Evolutionary conservation across 2,888 invertebrate species (phyloP), one percentile per base, ranked within the genome.

Genomic region (Melieria crassipennis): DNA sequence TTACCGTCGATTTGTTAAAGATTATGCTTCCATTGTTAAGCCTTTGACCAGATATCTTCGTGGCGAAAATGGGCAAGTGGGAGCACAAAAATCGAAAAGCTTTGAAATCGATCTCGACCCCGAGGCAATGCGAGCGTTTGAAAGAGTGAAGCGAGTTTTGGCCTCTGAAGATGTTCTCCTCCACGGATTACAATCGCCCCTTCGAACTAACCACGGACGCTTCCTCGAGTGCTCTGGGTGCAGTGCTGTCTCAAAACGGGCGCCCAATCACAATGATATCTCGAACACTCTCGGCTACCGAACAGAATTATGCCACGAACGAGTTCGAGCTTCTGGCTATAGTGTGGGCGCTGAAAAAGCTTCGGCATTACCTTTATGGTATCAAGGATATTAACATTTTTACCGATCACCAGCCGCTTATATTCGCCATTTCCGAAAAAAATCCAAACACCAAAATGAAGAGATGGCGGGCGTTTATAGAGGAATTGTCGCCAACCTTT

Each of bases 321-420:
- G 65, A 72, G 55, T 65, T 57, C 4, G 69, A 63, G 47, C 47
- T 63, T 9, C 62, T 63, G 13, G 62, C 62, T 4, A 63, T 63
- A 4, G 62, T 63, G 30, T 63, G 62, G 48, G 62, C 62, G 16
- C 30, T 63, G 42, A 63, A 63, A 30, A 63, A 45, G 16, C 50
- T 63, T 47, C 46, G 62, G 6, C 46, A 63, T 63, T 63, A 63
- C 42, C 42, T 63, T 16, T 63, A 48, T 47, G 30, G 62, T 48
- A 30, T 46, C 42, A 63, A 16, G 42, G 42, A 63, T 48, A 58
- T 58, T 10, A 58, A 58, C 58, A 58, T 63, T 13, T 63, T 48
- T 63, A 48, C 62, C 7, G 48, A 63, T n/a, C 75, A 76, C 63
- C 74, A 78, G 71, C 80, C 78, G 13, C 74, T 76, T 30, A 67